These are phyloP conservation scores for Scortum barcoo DNA, from an alignment of 2,113 vertebrate genomes.

Conservation along the genomic window DNA sequence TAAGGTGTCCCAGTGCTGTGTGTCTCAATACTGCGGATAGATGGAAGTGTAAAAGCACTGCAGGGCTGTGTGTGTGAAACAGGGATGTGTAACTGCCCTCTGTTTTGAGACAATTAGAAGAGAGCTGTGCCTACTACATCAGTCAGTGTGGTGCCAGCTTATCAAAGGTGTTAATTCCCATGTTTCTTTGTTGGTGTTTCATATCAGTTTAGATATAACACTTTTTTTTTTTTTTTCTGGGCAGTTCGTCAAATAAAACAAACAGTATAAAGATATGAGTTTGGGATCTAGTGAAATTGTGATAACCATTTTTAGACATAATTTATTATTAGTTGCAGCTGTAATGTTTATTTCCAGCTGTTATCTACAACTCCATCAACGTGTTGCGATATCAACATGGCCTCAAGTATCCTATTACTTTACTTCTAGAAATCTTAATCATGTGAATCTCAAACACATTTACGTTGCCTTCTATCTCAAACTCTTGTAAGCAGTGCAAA, in stretches of 20 bases:
- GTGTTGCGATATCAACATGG: no score
- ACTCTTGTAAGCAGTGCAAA: neutral
- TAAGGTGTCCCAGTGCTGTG: conserved; percentile 10
- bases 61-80: conserved; percentile 6
- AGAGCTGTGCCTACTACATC: neutral
- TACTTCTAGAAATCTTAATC: no score
- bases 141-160: no score
- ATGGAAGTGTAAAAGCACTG: conserved; percentile 30
- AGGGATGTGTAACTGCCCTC: neutral
- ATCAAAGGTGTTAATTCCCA: no score
- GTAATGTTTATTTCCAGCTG: no score
- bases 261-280: neutral
- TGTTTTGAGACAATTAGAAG: neutral
- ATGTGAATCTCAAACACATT: neutral
- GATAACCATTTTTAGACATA: no score
- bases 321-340: no score
- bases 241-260: neutral
- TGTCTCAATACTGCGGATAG: conserved; percentile 49
- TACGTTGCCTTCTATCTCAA: neutral
- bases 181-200: neutral
- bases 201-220: neutral
- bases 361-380: no score
- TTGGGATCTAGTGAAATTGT: neutral
- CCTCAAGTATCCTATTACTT: no score
- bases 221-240: neutral